These are phyloP conservation scores for Hirundichthys speculiger DNA, from an alignment of 2,113 vertebrate genomes.

Conservation along the genomic window DNA sequence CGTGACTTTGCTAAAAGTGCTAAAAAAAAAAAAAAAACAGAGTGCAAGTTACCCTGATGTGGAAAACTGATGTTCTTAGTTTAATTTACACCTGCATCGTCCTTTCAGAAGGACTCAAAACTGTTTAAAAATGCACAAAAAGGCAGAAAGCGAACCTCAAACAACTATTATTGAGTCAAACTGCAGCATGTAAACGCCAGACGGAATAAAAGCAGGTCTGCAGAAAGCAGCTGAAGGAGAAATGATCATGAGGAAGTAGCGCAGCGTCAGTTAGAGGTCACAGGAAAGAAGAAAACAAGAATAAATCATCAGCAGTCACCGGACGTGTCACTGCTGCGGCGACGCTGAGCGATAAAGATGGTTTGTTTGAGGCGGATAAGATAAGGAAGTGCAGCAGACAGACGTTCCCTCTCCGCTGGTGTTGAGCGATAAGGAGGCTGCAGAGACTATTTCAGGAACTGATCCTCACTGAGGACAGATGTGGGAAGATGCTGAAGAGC, in stretches of 20 bases:
- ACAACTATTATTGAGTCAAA: background rate
- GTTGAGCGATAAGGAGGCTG: constrained; percentile 68
- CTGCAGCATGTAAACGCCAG: too few relatives aligned
- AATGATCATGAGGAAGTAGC: background rate
- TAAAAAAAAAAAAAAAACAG: too few relatives aligned
- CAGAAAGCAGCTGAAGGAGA: background rate
- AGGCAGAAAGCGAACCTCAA: background rate
- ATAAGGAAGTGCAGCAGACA: constrained; percentile 40
- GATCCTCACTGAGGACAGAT: constrained; percentile 41
- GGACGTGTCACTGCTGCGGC: background rate
- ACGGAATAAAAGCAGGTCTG: too few relatives aligned
- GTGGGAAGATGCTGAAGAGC: constrained; percentile 16
- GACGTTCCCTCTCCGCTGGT: constrained; percentile 39
- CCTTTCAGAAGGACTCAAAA: background rate
- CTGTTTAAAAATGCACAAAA: background rate
- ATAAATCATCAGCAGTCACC: background rate
- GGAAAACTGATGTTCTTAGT: too few relatives aligned
- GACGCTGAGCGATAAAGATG: background rate
- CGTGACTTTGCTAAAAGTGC: too few relatives aligned
- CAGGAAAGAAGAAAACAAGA: background rate
- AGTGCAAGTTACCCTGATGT: too few relatives aligned
- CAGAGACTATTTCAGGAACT: constrained; percentile 68
- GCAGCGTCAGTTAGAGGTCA: background rate
- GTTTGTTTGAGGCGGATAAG: constrained; percentile 5
- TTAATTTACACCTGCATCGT: too few relatives aligned